Evolutionary conservation across 2,888 invertebrate genomes (phyloP), one percentile per base, ranked within the genome.

Genomic region (Dryococelus australis): DNA sequence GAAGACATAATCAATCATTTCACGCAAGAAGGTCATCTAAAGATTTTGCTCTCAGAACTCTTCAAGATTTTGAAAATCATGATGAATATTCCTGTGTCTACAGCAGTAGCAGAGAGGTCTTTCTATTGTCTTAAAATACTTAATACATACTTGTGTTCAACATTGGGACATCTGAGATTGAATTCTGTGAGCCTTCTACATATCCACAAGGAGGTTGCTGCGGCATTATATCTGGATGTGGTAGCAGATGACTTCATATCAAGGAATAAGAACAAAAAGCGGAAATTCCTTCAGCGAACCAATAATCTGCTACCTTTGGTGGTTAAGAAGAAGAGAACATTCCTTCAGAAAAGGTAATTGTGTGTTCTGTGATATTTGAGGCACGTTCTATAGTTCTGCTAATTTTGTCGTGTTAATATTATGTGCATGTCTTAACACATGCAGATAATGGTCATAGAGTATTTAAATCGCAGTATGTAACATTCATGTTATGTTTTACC

Each of bases 131-230:
- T 47, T 47, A 47, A 47, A 47, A 47, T 6, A 47, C 47, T 47
- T 47, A 47, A 47, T 6, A 47, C 47, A 47, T 47, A 47, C 47
- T 47, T 47, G 27, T 24, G 79, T 79, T 79, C 79, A 24, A 79
- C 47, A 79, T 16, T 79, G 79, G 9, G 79, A 79, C 79, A 79
- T 12, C 9, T 16, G 27, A 79, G 79, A 24, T 79, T 26, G 27
- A 79, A 79, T 79, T 79, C 9, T 79, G 79, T 79, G 79, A 79
- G 79, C 79, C 1, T 79, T 79, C 79, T 79, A 79, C 79, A 79
- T 79, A 79, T 79, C 79, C 79, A 79, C n/a, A 79, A 27, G 79
- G 79, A 79, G 79, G 79, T 27, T 79, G 79, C 79, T 79, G 20
- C n/a, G n/a, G 79, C 27, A 79, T 79, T 79, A 79, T 8, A 79